Percentiles rank a stretch among this genome's conserved stretches.
phyloP scores from a whole-genome alignment of 2,113 vertebrate species.

The Callionymus lyra region DNA sequence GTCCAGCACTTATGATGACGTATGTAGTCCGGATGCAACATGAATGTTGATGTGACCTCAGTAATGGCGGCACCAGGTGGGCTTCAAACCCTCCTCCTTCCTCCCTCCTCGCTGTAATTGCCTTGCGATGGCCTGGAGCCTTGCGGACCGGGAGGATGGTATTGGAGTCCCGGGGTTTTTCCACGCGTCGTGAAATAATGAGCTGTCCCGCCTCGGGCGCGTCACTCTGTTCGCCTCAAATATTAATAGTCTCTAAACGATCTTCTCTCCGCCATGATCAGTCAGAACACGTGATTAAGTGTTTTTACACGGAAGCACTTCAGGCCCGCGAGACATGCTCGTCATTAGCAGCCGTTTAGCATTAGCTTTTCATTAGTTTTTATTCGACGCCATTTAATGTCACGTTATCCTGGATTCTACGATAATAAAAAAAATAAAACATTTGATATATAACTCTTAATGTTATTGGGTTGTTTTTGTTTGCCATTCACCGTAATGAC shows the following conservation, averaged over 20 bases:
- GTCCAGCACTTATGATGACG: conserved; percentile 11
- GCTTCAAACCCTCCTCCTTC: conserved; percentile 20
- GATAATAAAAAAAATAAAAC: no score
- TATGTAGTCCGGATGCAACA: conserved; percentile 10
- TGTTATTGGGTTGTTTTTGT: no score
- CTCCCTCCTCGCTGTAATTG: conserved; percentile 42
- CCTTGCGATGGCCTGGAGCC: conserved; percentile 33
- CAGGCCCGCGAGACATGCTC: conserved; percentile 35
- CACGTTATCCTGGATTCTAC: no score
- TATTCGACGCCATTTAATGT: no score
- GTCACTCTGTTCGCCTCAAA: conserved; percentile 61
- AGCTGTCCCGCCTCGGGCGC: conserved; percentile 63
- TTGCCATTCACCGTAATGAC: no score
- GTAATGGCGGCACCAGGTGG: conserved; percentile 40
- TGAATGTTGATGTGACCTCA: conserved; percentile 11
- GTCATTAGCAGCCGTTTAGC: conserved; percentile 21
- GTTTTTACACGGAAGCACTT: conserved; percentile 59
- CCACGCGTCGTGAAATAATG: conserved; percentile 73
- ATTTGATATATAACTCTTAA: no score
- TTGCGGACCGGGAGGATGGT: conserved; percentile 54
- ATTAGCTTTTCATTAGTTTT: no score
- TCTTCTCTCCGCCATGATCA: conserved; percentile 61
- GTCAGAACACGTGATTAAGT: conserved; percentile 65
- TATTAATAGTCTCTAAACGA: conserved; percentile 70
- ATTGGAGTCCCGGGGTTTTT: conserved; percentile 63